Percentiles rank a stretch among this genome's conserved stretches.
These are phyloP conservation scores for Epirrhoe alternata DNA, from an alignment of 2,888 invertebrate species.

Conservation along the genomic window DNA sequence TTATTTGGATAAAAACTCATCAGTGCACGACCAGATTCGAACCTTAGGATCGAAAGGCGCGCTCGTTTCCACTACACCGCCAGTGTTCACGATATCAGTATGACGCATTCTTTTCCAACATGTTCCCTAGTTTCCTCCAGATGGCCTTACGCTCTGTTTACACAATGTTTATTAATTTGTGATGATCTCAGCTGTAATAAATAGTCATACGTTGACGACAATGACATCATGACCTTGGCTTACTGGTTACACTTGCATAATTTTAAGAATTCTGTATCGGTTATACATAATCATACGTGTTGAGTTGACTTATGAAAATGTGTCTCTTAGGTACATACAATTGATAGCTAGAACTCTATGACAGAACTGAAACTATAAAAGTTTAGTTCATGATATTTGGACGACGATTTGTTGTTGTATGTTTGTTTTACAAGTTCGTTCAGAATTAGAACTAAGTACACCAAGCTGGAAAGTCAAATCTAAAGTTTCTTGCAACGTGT, in stretches of 20 bases:
- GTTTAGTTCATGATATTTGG: too few relatives aligned
- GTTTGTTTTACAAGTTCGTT: too few relatives aligned
- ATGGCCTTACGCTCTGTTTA: conserved; percentile 46
- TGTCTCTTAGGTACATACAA: neutral
- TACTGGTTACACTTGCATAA: conserved; percentile 13
- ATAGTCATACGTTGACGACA: conserved; percentile 61
- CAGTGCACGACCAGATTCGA: too few relatives aligned
- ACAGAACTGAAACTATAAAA: neutral
- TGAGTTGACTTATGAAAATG: neutral
- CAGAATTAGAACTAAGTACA: neutral
- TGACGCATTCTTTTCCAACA: conserved; percentile 33
- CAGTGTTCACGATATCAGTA: neutral
- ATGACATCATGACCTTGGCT: conserved; percentile 74
- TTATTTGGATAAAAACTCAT: too few relatives aligned
- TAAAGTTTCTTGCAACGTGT: conserved; percentile 30
- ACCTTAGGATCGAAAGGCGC: too few relatives aligned
- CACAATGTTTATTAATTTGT: conserved; percentile 58
- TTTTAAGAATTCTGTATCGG: conserved; percentile 14
- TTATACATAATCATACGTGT: conserved; percentile 2
- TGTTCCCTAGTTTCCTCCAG: conserved; percentile 35
- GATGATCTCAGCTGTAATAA: conserved; percentile 72
- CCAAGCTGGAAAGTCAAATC: conserved; percentile 25
- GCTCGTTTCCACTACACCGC: too few relatives aligned
- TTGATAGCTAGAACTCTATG: neutral
- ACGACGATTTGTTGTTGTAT: too few relatives aligned